Evolutionary conservation across 2,113 vertebrate genomes (phyloP).

Genomic region (Tenrec ecaudatus): DNA sequence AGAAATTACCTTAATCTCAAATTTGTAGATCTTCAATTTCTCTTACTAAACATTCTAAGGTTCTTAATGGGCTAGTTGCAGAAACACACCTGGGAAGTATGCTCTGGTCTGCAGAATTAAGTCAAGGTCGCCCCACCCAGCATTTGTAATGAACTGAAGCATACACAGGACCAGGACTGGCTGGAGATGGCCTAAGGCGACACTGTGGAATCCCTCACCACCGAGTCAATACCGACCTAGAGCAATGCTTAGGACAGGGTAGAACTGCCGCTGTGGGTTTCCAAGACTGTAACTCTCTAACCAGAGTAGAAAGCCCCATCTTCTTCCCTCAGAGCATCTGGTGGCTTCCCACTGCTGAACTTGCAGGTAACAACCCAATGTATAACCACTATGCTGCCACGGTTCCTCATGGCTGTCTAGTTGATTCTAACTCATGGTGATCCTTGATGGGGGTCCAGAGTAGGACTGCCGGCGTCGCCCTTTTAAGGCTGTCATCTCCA

Average conservation of each 20-base stretch:
- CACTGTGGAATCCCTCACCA: not conserved
- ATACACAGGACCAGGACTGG: not conserved
- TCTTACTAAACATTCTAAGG: not conserved
- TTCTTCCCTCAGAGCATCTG: too few species aligned
- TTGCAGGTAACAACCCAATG: too few species aligned
- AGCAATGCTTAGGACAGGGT: not conserved
- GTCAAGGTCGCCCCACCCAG: not conserved
- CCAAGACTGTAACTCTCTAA: too few species aligned
- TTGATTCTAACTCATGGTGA: too few species aligned
- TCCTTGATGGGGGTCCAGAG: too few species aligned
- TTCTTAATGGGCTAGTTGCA: not conserved
- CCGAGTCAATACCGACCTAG: not conserved
- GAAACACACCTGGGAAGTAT: not conserved
- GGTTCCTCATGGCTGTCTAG: too few species aligned
- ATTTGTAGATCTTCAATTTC: not conserved
- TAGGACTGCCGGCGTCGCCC: too few species aligned
- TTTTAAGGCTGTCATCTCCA: not conserved
- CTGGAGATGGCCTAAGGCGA: not conserved
- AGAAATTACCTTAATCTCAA: not conserved
- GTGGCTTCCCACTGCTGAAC: too few species aligned
- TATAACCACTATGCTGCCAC: too few species aligned
- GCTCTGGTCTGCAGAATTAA: not conserved
- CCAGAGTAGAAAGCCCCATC: too few species aligned
- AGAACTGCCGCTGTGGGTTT: not conserved
- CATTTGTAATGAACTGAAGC: constrained; percentile 2